Base-by-base conservation (phyloP, 2,888 invertebrate species). In the Pyralis farinalis region DNA sequence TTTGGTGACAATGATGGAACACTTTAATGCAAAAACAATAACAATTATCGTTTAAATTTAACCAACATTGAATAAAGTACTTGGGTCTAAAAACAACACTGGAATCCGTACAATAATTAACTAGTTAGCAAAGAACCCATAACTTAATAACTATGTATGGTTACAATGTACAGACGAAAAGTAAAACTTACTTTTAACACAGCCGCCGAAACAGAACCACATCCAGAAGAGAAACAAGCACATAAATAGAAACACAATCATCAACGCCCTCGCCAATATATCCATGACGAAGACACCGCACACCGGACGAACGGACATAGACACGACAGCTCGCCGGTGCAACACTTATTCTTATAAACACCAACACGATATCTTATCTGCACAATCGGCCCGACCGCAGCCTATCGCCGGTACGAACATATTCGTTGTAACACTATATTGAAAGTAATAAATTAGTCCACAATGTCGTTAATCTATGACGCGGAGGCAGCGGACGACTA, bases 191-290 rank as follows among this genome's bases (percentile, higher is more conserved):
- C 86, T 68, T 9, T 58, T 58, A 0, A 72, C 51, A 37, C 68
- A 81, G 22, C 55, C 62, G 0, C 84, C 82, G 30, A 87, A 84
- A 53, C 86, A 87, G 42, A 85, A 87, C 85, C 88, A 87, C 55
- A 81, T 44, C 84, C 87, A 87, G 51, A 86, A 70, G 37, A 80
- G 62, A 62, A 68, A 75, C 0, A 80, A 33, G 36, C 67, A 71
- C 85, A 84, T 82, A 36, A 73, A 67, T 16, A 82, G 9, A 40
- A 78, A 64, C 38, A 78, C 38, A 1, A 61, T 58, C 0, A 55
- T 43, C 49, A 82, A 56, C 11, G 71, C 44, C 10, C 49, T 49
- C 5, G 69, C 51, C 10, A 78, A 45, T 3, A 68, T 22, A 56
- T 82, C 73, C 80, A 81, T 79, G 54, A 61, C 71, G 29, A 41